Percentiles rank a stretch among this genome's conserved stretches.
phyloP scores from a whole-genome alignment of 2,113 vertebrate genomes.

The Pica pica region DNA sequence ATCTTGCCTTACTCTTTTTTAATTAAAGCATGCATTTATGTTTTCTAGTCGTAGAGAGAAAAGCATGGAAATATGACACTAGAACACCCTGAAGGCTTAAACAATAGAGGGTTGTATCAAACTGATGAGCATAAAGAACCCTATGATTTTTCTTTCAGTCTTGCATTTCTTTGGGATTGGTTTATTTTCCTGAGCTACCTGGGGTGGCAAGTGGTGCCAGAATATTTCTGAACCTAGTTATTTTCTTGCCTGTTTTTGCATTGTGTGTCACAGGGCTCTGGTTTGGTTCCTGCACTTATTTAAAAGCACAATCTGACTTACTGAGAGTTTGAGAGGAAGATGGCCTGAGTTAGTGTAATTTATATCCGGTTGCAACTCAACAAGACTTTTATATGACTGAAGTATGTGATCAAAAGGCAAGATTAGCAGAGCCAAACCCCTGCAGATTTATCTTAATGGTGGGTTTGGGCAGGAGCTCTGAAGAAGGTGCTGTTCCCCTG shows the following conservation, averaged over 20 bases:
- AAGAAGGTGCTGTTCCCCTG: neutral
- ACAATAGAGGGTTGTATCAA: neutral
- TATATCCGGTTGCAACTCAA: neutral
- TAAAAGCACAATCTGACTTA: neutral
- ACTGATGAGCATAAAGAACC: neutral
- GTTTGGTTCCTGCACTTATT: neutral
- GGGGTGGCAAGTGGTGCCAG: neutral
- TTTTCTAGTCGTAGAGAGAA: neutral
- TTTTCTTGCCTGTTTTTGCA: neutral
- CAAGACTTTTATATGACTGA: neutral
- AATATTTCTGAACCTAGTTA: neutral
- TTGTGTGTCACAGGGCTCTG: neutral
- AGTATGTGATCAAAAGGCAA: fast-evolving
- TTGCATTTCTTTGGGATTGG: neutral
- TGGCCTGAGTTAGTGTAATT: neutral
- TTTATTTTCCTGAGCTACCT: neutral
- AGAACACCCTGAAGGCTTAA: neutral
- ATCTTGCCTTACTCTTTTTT: neutral
- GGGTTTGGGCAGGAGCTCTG: neutral
- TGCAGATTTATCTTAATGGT: neutral
- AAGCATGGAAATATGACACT: neutral
- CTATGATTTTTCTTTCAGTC: neutral
- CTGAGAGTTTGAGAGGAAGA: neutral
- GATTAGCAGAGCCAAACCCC: neutral
- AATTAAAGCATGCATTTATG: neutral